Conservation (phyloP, 2,113 vertebrate species). For the Pedetes capensis region DNA sequence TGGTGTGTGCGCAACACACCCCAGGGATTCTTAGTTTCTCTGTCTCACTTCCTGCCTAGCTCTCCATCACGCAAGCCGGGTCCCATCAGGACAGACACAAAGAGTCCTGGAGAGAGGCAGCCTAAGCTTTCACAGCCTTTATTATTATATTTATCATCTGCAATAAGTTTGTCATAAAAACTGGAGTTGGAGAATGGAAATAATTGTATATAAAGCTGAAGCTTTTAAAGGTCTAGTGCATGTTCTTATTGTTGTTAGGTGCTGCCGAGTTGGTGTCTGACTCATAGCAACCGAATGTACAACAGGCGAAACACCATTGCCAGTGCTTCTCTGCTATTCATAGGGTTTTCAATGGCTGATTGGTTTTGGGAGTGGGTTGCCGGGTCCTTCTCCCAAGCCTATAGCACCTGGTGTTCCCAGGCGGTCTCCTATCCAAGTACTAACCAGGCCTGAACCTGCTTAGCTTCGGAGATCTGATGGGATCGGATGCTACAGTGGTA, state of each 20-base stretch:
- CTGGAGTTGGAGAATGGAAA: neutral
- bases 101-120: neutral
- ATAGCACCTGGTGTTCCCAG: too few species aligned
- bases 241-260: too few species aligned
- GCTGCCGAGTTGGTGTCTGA: too few species aligned
- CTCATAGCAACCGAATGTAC: too few species aligned
- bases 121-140: neutral
- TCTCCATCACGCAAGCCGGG: neutral
- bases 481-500: too few species aligned
- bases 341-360: too few species aligned
- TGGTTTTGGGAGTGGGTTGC: too few species aligned
- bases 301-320: too few species aligned
- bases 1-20: neutral
- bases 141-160: neutral
- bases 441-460: too few species aligned
- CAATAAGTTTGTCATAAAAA: neutral
- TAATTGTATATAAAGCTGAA: neutral
- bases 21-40: neutral
- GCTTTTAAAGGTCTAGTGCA: neutral
- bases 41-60: neutral
- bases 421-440: too few species aligned
- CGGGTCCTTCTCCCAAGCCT: too few species aligned
- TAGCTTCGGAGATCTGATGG: neutral
- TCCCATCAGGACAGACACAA: neutral
- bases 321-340: too few species aligned